Conservation (phyloP, 2,797 vertebrate species). For the Florisuga fusca region DNA sequence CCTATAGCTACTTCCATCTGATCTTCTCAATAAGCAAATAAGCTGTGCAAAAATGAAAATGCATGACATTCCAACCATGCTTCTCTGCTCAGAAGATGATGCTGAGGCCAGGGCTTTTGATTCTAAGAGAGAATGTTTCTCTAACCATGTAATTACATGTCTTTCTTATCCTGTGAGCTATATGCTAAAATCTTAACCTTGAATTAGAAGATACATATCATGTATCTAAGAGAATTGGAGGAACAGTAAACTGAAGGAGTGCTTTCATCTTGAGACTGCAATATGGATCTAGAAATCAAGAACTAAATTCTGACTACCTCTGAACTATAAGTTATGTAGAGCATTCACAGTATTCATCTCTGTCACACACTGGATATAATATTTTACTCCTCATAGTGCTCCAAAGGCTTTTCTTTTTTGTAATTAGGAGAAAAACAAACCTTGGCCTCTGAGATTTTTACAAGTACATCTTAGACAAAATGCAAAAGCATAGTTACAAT, state of each 20-base stretch:
- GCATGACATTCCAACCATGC: neutral
- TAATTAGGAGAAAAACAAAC: neutral
- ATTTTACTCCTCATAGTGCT: neutral
- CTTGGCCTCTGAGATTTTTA: neutral
- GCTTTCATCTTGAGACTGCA: slow-evolving; percentile 1
- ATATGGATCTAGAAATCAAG: neutral
- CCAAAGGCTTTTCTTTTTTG: neutral
- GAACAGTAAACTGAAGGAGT: neutral
- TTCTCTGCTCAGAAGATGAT: neutral
- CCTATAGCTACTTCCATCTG: neutral
- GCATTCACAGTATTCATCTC: neutral
- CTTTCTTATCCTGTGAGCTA: neutral
- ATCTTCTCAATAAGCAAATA: neutral
- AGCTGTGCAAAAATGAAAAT: neutral
- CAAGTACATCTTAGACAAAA: neutral
- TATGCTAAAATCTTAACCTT: neutral
- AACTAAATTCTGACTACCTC: neutral
- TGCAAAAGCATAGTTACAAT: neutral
- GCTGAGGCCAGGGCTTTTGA: neutral
- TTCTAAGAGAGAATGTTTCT: neutral
- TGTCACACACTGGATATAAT: neutral
- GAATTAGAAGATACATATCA: neutral
- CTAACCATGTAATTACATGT: neutral
- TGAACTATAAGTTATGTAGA: neutral
- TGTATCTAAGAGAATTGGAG: neutral